Conservation (phyloP, 2,888 invertebrate genomes). For the Phyllotreta striolata region DNA sequence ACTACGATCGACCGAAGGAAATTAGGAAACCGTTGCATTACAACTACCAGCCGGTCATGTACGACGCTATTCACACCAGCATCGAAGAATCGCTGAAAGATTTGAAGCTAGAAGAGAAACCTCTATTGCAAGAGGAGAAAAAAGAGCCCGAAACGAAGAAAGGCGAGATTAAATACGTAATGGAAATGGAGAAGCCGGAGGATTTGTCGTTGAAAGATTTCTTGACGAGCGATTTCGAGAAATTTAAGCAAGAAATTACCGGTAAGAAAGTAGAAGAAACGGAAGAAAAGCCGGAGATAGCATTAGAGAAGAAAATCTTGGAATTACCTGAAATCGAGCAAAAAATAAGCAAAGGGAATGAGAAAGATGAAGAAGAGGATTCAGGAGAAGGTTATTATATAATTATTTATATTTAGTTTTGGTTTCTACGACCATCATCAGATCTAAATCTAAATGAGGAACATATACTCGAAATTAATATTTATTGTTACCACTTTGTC, state of each 20-base stretch:
- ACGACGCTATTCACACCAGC: background rate
- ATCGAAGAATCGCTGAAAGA: background rate
- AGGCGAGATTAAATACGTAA: too few species aligned
- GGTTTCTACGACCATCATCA: background rate
- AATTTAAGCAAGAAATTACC: too few species aligned
- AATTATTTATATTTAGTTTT: background rate
- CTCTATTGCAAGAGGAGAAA: background rate
- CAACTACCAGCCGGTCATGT: background rate
- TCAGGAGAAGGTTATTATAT: background rate
- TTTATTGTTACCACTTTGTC: background rate
- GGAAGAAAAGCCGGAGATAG: constrained; percentile 3
- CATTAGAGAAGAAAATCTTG: background rate
- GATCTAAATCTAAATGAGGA: background rate
- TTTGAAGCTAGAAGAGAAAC: background rate
- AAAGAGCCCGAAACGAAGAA: too few species aligned
- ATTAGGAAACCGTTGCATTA: background rate
- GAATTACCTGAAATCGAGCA: background rate
- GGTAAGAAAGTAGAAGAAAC: background rate
- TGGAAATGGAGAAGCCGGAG: too few species aligned
- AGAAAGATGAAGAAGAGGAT: background rate
- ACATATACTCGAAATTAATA: background rate
- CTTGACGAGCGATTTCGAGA: too few species aligned
- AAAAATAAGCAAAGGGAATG: background rate
- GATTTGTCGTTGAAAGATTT: too few species aligned
- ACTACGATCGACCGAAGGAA: too few species aligned